Conservation (phyloP, 2,888 invertebrate species). For the Leucophora obtusa region DNA sequence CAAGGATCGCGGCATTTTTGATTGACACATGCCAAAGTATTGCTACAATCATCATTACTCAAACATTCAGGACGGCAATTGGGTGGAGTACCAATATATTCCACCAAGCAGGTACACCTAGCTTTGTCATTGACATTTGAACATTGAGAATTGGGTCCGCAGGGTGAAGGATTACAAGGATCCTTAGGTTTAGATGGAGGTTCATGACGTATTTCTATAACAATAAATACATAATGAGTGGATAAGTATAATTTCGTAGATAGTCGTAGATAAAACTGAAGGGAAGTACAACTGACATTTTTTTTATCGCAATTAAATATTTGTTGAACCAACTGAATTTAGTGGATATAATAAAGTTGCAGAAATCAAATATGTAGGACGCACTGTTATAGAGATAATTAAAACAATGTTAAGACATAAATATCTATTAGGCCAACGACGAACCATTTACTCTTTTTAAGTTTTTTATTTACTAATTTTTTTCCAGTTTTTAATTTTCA, state of each 20-base stretch:
- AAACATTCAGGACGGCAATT: conserved; percentile 86
- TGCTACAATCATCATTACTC: conserved; percentile 84
- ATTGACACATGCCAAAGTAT: conserved; percentile 84
- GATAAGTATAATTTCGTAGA: too few relatives aligned
- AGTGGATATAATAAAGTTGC: too few relatives aligned
- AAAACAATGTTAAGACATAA: too few relatives aligned
- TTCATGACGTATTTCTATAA: conserved; percentile 59
- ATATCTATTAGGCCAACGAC: too few relatives aligned
- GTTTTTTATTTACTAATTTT: too few relatives aligned
- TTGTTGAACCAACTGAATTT: too few relatives aligned
- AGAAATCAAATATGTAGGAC: too few relatives aligned
- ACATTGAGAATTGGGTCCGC: conserved; percentile 88
- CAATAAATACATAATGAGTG: background rate
- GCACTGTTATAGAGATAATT: too few relatives aligned
- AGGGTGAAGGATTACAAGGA: conserved; percentile 87
- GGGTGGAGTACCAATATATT: conserved; percentile 86
- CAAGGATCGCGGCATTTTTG: conserved; percentile 88
- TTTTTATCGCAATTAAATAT: too few relatives aligned
- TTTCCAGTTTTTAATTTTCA: too few relatives aligned
- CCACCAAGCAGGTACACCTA: conserved; percentile 84
- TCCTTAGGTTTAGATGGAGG: conserved; percentile 72
- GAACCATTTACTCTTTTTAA: too few relatives aligned
- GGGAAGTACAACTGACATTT: too few relatives aligned
- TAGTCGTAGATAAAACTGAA: background rate
- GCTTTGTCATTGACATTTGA: conserved; percentile 82